These are phyloP conservation scores for Drosophila lutescens DNA, from an alignment of 2,888 invertebrate genomes.

Conservation along the genomic window DNA sequence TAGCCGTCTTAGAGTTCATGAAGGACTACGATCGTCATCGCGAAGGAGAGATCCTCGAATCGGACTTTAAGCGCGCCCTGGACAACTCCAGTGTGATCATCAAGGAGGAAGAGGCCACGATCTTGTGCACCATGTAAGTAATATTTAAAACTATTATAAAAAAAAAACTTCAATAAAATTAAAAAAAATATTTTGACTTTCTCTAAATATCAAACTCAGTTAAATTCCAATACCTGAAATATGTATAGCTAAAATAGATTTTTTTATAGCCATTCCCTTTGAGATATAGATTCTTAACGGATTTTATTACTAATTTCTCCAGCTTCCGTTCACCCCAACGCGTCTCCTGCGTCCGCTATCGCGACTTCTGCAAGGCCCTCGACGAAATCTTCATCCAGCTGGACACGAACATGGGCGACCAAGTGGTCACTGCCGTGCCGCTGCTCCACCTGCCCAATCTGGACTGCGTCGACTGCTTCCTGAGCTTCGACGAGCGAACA, in stretches of 20 bases:
- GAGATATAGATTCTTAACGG: too few relatives aligned
- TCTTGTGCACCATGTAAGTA: slow-evolving; percentile 89
- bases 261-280: too few relatives aligned
- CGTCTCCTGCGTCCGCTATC: slow-evolving; percentile 87
- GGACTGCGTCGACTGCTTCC: slow-evolving; percentile 87
- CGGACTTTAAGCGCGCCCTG: slow-evolving; percentile 90
- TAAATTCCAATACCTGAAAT: too few relatives aligned
- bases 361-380: slow-evolving; percentile 88
- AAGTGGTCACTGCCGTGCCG: slow-evolving; percentile 89
- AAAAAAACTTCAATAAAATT: not conserved
- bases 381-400: slow-evolving; percentile 89
- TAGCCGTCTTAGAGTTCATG: slow-evolving; percentile 87
- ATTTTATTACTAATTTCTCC: not conserved
- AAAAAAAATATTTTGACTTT: too few relatives aligned
- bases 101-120: slow-evolving; percentile 88
- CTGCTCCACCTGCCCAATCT: slow-evolving; percentile 89
- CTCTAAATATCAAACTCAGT: too few relatives aligned
- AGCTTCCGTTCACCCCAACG: slow-evolving; percentile 88
- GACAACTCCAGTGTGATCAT: slow-evolving; percentile 88
- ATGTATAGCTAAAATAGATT: too few relatives aligned
- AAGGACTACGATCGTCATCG: slow-evolving; percentile 88
- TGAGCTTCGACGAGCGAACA: slow-evolving; percentile 90
- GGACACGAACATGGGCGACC: slow-evolving; percentile 88
- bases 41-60: slow-evolving; percentile 87
- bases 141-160: not conserved